phyloP scores from a whole-genome alignment of 2,888 invertebrate species.

The Yponomeuta evonymella region DNA sequence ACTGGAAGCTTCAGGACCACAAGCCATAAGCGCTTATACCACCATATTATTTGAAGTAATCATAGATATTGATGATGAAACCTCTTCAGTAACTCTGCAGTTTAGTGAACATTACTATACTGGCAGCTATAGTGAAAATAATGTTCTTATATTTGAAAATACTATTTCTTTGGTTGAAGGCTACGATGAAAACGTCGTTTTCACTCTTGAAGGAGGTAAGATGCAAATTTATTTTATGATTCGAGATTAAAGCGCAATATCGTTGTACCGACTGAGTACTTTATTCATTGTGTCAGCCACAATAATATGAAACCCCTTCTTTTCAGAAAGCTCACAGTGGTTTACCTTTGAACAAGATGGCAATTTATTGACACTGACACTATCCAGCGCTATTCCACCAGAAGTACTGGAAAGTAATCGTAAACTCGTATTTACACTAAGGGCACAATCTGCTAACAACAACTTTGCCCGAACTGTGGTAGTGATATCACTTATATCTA shows the following conservation, averaged over 20 bases:
- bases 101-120: slow-evolving; percentile 18
- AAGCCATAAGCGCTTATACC: slow-evolving; percentile 17
- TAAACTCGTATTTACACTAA: slow-evolving; percentile 8
- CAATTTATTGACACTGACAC: not conserved
- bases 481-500: slow-evolving; percentile 7
- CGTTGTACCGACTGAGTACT: no score
- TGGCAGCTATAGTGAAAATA: slow-evolving; percentile 17
- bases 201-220: no score
- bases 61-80: not conserved
- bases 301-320: not conserved
- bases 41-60: slow-evolving; percentile 18
- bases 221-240: no score
- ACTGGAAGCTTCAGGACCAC: slow-evolving; percentile 18
- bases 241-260: no score
- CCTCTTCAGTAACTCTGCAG: not conserved
- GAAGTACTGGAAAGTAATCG: not conserved
- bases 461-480: slow-evolving; percentile 5
- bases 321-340: slow-evolving; percentile 30
- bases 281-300: no score
- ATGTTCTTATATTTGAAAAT: slow-evolving; percentile 9
- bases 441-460: not conserved
- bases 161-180: not conserved
- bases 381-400: not conserved
- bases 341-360: slow-evolving; percentile 25
- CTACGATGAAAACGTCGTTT: no score